A percentile compares a stretch with the other conserved stretches of the same genome.
These are phyloP conservation scores for Spermophilus dauricus DNA, from an alignment of 2,113 vertebrate genomes.

Conservation along the genomic window DNA sequence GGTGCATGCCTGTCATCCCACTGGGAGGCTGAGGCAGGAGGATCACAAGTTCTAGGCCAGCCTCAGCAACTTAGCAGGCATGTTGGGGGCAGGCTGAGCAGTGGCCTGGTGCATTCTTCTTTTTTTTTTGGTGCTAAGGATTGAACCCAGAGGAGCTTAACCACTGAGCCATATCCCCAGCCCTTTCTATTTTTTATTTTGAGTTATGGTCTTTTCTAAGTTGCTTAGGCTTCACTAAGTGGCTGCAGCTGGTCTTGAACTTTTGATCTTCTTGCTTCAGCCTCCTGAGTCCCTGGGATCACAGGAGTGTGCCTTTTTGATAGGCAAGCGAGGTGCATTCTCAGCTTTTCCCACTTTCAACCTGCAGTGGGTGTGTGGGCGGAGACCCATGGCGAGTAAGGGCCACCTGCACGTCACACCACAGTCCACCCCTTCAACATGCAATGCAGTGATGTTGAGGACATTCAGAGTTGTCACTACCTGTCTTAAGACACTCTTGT, in stretches of 20 bases:
- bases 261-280: not conserved
- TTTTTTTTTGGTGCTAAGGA: not conserved
- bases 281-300: not conserved
- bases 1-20: too few species aligned
- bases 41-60: too few species aligned
- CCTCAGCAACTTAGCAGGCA: too few species aligned
- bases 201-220: not conserved
- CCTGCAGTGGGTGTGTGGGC: not conserved
- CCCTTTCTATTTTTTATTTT: not conserved
- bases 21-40: too few species aligned
- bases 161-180: not conserved
- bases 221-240: not conserved
- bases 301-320: not conserved
- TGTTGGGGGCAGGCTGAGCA: too few species aligned
- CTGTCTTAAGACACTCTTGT: not conserved
- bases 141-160: not conserved
- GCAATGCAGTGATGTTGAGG: not conserved
- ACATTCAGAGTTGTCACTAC: not conserved
- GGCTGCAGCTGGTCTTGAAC: not conserved
- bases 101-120: too few species aligned
- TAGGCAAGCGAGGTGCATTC: not conserved
- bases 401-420: not conserved
- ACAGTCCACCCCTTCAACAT: rapidly evolving
- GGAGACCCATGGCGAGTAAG: rapidly evolving
- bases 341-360: not conserved